Conservation (phyloP, 2,797 vertebrate species). For the Merluccius polli region DNA sequence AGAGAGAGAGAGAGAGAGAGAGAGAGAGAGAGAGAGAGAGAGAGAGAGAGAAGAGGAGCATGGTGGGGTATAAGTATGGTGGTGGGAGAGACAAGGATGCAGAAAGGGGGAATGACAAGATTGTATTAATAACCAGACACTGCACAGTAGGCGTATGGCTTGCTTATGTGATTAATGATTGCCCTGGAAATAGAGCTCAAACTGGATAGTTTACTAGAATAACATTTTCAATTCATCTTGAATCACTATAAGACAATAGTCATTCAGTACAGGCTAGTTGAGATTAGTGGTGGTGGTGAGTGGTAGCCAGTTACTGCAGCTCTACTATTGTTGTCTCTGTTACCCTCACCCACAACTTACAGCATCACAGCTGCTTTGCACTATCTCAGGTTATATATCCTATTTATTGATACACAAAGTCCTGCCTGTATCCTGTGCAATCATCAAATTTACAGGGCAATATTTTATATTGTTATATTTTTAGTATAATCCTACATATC, state of each 20-base stretch:
- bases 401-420: not conserved
- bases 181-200: not conserved
- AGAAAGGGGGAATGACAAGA: not conserved
- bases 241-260: not conserved
- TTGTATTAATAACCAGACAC: not conserved
- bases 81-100: not conserved
- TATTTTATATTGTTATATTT: not conserved
- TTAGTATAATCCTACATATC: no score
- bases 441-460: no score
- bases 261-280: not conserved
- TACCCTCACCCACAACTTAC: not conserved
- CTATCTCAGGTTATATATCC: not conserved
- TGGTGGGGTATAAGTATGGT: not conserved
- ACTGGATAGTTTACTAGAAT: not conserved
- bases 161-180: not conserved
- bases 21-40: no score
- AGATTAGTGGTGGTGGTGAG: not conserved
- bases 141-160: not conserved
- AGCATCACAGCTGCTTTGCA: not conserved
- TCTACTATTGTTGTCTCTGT: not conserved
- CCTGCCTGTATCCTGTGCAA: not conserved
- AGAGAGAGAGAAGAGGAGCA: not conserved
- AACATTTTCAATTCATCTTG: not conserved
- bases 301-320: no score
- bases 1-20: not conserved